A percentile compares a stretch with the other conserved stretches of the same genome.
Evolutionary conservation across 2,888 invertebrate species (phyloP).

Genomic region (Coremacera marginata): DNA sequence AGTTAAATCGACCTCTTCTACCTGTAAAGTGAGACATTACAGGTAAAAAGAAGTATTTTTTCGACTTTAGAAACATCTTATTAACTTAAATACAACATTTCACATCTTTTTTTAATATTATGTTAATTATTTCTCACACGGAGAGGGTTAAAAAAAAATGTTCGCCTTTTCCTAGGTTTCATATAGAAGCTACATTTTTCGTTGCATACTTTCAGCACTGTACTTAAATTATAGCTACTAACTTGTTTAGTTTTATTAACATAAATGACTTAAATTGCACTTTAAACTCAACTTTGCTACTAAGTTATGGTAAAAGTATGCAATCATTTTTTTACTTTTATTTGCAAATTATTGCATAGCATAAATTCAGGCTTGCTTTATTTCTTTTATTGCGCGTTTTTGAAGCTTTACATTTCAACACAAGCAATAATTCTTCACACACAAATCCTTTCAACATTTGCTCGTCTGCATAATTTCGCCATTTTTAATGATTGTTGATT

Average conservation of each 20-base stretch:
- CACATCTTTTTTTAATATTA: too few relatives aligned
- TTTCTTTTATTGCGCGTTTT: not conserved
- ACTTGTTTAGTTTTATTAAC: not conserved
- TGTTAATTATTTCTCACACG: too few relatives aligned
- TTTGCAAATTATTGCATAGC: not conserved
- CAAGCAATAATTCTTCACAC: constrained; percentile 12
- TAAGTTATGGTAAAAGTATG: not conserved
- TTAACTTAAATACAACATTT: too few relatives aligned
- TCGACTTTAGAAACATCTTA: too few relatives aligned
- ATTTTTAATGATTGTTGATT: constrained; percentile 63
- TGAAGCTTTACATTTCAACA: constrained; percentile 9
- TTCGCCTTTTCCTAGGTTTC: too few relatives aligned
- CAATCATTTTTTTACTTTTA: not conserved
- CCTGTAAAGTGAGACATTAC: too few relatives aligned
- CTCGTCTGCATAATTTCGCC: constrained; percentile 58
- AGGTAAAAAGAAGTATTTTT: too few relatives aligned
- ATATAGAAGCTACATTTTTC: too few relatives aligned
- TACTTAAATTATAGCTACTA: not conserved
- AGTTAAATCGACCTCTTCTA: too few relatives aligned
- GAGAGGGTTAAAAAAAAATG: too few relatives aligned
- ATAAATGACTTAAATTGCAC: not conserved
- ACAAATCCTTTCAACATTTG: constrained; percentile 22
- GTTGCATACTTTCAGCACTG: not conserved
- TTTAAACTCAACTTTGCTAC: not conserved
- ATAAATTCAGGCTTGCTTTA: constrained; percentile 3